phyloP scores from a whole-genome alignment of 2,888 invertebrate species.

The Drosophila paranaensis region DNA sequence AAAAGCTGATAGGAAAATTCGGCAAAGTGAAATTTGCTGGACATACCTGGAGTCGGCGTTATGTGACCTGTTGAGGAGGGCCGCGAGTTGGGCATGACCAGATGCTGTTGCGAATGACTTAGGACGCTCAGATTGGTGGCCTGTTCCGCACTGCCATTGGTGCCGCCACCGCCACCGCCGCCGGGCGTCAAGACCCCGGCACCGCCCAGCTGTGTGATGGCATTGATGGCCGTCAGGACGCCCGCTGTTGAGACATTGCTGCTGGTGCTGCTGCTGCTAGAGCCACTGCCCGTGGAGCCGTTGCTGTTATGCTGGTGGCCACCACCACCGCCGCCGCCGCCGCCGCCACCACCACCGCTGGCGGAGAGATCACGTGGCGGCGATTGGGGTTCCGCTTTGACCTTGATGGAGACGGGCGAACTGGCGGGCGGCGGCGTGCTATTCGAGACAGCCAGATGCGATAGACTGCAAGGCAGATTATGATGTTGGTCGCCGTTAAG shows the following conservation, averaged over 20 bases:
- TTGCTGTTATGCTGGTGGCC: slow-evolving; percentile 82
- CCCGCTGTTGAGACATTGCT: slow-evolving; percentile 67
- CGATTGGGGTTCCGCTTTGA: slow-evolving; percentile 98
- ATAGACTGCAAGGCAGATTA: slow-evolving; percentile 87
- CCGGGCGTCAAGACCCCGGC: slow-evolving; percentile 54
- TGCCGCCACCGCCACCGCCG: slow-evolving; percentile 66
- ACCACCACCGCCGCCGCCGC: slow-evolving; percentile 46
- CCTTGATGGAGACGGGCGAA: slow-evolving; percentile 93
- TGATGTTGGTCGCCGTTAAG: slow-evolving; percentile 61
- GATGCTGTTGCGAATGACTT: slow-evolving; percentile 86
- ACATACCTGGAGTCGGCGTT: slow-evolving; percentile 86
- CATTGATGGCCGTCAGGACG: slow-evolving; percentile 63
- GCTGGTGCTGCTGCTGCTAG: slow-evolving; percentile 75
- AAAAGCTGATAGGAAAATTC: slow-evolving; percentile 8
- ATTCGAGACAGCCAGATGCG: slow-evolving; percentile 91
- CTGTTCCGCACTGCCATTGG: slow-evolving; percentile 75
- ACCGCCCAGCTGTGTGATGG: slow-evolving; percentile 68
- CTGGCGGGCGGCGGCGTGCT: slow-evolving; percentile 90
- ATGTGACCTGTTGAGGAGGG: slow-evolving; percentile 87
- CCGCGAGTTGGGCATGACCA: slow-evolving; percentile 85
- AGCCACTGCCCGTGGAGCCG: slow-evolving; percentile 65
- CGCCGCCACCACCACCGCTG: slow-evolving; percentile 57
- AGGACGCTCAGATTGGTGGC: slow-evolving; percentile 86
- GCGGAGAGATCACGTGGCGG: slow-evolving; percentile 93
- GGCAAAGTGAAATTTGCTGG: neutral